Conservation (phyloP, 2,888 invertebrate genomes). For the Yponomeuta cagnagella region DNA sequence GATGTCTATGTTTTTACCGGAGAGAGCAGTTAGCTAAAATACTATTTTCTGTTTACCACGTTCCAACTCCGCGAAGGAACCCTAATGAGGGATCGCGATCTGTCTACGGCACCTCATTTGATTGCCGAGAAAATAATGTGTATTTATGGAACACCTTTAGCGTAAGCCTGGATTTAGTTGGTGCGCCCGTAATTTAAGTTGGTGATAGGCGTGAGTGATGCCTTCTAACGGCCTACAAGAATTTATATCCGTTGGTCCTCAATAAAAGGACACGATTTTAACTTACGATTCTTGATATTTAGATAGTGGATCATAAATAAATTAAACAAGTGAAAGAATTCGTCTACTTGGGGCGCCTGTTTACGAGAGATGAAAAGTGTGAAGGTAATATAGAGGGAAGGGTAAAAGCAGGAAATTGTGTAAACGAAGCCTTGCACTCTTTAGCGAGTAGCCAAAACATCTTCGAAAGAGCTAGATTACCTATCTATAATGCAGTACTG, state of each 20-base stretch:
- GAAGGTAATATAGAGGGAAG: too few relatives aligned
- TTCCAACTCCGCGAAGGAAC: constrained; percentile 15
- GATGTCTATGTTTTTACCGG: too few relatives aligned
- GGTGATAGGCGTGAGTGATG: constrained; percentile 8
- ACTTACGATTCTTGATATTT: not conserved
- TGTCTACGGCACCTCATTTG: constrained; percentile 19
- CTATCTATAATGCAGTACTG: too few relatives aligned
- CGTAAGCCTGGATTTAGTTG: constrained; percentile 13
- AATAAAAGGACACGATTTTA: not conserved
- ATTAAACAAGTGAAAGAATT: too few relatives aligned
- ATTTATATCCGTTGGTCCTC: not conserved
- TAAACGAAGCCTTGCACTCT: too few relatives aligned
- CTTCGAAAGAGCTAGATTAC: too few relatives aligned
- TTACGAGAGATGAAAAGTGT: too few relatives aligned
- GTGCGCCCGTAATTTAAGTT: constrained; percentile 12
- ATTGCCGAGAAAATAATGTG: constrained; percentile 20
- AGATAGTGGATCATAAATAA: not conserved
- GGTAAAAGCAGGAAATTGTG: too few relatives aligned
- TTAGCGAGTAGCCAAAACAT: too few relatives aligned
- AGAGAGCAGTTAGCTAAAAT: not conserved
- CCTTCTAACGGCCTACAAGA: not conserved
- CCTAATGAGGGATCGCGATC: constrained; percentile 20
- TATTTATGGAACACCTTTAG: constrained; percentile 19
- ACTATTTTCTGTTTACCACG: not conserved
- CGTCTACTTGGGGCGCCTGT: too few relatives aligned